Evolutionary conservation across 1,140 invertebrate genomes (phyloP), one percentile per base, ranked within the genome.

Genomic region (Drosophila lacteicornis): DNA sequence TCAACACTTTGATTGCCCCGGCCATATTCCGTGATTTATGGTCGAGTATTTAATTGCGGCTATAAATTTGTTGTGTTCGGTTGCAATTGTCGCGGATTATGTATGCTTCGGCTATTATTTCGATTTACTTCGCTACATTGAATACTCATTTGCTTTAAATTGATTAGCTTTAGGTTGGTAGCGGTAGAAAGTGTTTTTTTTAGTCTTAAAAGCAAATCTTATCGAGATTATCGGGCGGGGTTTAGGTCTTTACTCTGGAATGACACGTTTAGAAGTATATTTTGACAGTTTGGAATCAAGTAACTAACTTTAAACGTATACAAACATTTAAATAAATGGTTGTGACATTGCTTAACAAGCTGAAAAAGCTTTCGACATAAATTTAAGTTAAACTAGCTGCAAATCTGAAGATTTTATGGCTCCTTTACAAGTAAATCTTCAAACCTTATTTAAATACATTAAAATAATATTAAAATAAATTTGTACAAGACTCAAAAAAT

Each of bases 71-170:
- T 80, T 79, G 61, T 68, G 43, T 57, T 79, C 62, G 60, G 40
- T 73, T 86, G 83, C 76, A 87, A 82, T 77, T 87, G 79, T 63
- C 75, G 75, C 85, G 81, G 60, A 51, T 62, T 55, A 73, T 77
- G 58, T 70, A 62, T 79, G 65, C 60, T 46, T 42, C 75, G 56
- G 55, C 49, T 70, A 51, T 59, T 68, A 66, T 73, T 55, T 79
- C 53, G 70, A 25, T 59, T 63, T 70, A 69, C 30, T 53, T 45
- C 11, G 61, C 19, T 42, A 36, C 45, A 43, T 51, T 56, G 53
- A 56, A 56, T 40, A 25, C 13, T 56, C 70, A 67, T 74, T 61
- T 45, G 40, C 63, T 79, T 60, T 43, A 50, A 40, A 27, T 17
- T 46, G 27, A 70, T 79, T 58, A 59, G 69, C 42, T 25, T 25